Conservation (phyloP, 1,140 invertebrate species). For the Bombus balteatus region DNA sequence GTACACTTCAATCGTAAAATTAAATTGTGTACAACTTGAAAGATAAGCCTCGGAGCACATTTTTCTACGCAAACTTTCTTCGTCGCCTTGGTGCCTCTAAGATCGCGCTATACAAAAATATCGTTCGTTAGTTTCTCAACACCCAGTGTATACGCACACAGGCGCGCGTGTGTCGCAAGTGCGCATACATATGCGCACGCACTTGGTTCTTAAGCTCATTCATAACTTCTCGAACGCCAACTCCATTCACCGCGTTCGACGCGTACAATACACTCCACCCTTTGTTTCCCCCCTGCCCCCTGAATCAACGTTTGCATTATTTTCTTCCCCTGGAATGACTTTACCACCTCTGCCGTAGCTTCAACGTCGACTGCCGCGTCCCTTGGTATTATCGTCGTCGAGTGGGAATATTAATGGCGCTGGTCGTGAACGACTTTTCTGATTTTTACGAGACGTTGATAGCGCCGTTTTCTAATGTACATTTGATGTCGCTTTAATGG, state of each 20-base stretch:
- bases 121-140: background rate
- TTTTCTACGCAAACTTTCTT: too few relatives aligned
- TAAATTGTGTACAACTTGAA: too few relatives aligned
- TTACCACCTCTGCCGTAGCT: background rate
- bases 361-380: background rate
- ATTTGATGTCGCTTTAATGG: background rate
- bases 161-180: background rate
- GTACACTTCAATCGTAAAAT: too few relatives aligned
- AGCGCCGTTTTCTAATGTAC: background rate
- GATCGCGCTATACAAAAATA: too few relatives aligned
- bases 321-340: background rate
- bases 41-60: too few relatives aligned
- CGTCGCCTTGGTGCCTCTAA: too few relatives aligned
- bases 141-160: background rate
- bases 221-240: constrained; percentile 62
- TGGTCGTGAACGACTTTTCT: background rate
- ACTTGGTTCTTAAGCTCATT: constrained; percentile 64
- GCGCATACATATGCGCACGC: constrained; percentile 10
- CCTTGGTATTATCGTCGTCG: background rate
- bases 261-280: constrained; percentile 27
- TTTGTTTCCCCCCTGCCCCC: constrained; percentile 3
- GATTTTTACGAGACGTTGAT: background rate
- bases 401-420: background rate
- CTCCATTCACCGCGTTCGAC: constrained; percentile 63
- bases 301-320: constrained; percentile 59